Conservation (phyloP, 2,797 vertebrate genomes). For the Tadarida brasiliensis region DNA sequence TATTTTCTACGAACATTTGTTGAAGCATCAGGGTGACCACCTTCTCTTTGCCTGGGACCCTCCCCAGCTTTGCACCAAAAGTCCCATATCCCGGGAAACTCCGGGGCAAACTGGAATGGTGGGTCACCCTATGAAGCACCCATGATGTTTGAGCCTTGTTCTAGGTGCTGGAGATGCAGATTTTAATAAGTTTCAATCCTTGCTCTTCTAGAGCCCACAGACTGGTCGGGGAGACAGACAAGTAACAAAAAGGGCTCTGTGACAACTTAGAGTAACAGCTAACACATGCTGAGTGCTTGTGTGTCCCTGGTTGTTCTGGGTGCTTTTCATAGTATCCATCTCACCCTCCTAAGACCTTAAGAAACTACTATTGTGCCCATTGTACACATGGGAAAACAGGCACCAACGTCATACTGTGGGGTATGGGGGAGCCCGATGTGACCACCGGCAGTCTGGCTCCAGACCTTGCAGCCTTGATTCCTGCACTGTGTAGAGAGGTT, state of each 20-base stretch:
- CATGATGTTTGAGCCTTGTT: background rate
- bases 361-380: background rate
- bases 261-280: background rate
- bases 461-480: background rate
- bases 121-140: background rate
- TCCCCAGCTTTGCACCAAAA: background rate
- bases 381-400: background rate
- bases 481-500: background rate
- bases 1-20: background rate
- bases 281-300: rapidly evolving
- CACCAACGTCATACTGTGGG: background rate
- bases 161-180: background rate
- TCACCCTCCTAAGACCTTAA: background rate
- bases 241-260: background rate
- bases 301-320: background rate
- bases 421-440: background rate
- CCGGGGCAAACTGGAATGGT: background rate
- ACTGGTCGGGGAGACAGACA: background rate
- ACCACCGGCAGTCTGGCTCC: background rate
- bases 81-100: background rate
- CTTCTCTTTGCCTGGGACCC: background rate
- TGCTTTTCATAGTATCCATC: background rate
- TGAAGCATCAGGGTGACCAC: background rate
- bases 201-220: background rate
- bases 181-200: background rate